Evolutionary conservation across 2,888 invertebrate species (phyloP), one percentile per base, ranked within the genome.

Genomic region (Dascillus cervinus): DNA sequence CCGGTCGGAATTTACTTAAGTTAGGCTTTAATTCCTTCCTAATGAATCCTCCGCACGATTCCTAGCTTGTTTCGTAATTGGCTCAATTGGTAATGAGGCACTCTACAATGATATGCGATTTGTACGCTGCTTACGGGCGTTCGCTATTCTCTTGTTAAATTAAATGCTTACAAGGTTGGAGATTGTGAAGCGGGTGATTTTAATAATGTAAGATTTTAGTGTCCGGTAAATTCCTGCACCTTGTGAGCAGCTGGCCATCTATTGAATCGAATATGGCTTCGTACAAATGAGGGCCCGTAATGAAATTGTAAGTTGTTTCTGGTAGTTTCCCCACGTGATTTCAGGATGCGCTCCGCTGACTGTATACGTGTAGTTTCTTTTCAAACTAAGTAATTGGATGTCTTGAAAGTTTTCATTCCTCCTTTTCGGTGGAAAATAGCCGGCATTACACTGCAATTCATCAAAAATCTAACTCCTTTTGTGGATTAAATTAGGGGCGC

Each of bases 341-440:
- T 32, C 26, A 13, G 12, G 28, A 36, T 36, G 28, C 19, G 26
- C 9, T 13, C 10, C 13, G 13, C 19, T 17, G 15, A 23, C 22
- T 15, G 20, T n/a, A 10, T 13, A 35, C 32, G 32, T 25, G 29
- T 24, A 29, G 25, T 37, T 22, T 29, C 22, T 26, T 37, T 37
- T 37, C 11, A 32, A 32, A 37, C 37, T 34, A 37, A 35, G 41
- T 43, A 41, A 44, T 44, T 39, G 37, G 44, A 41, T 32, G 35
- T 34, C 39, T 39, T 26, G 30, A 40, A 34, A 29, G 32, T 32
- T 44, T 41, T 41, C 30, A n/a, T n/a, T n/a, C n/a, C n/a, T n/a
- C n/a, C n/a, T n/a, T n/a, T n/a, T n/a, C n/a, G n/a, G n/a, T n/a
- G n/a, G n/a, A n/a, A n/a, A n/a, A n/a, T n/a, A n/a, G n/a, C n/a